These are phyloP conservation scores for Calliopsis andreniformis DNA, from an alignment of 1,140 invertebrate genomes.

Conservation along the genomic window DNA sequence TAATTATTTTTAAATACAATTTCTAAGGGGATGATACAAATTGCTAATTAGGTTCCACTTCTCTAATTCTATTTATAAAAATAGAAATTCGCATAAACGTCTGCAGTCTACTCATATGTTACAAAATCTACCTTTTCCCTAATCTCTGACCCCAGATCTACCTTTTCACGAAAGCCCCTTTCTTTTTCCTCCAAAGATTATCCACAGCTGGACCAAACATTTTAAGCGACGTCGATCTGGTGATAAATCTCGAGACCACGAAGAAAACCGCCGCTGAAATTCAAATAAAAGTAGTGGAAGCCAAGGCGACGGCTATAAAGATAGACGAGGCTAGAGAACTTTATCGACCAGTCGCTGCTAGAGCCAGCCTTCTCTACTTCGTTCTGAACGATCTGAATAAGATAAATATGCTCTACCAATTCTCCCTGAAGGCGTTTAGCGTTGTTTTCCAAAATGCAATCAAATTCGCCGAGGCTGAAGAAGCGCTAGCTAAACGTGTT, in stretches of 20 bases:
- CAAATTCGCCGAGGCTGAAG: slow-evolving; percentile 85
- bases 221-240: slow-evolving; percentile 93
- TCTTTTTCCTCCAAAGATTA: slow-evolving; percentile 81
- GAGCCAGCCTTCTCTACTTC: slow-evolving; percentile 96
- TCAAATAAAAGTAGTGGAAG: slow-evolving; percentile 91
- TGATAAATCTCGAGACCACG: slow-evolving; percentile 96
- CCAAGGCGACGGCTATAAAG: slow-evolving; percentile 91
- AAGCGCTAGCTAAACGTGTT: slow-evolving; percentile 88
- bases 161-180: too few relatives aligned
- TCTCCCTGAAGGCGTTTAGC: slow-evolving; percentile 97
- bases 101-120: too few relatives aligned
- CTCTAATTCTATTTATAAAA: too few relatives aligned
- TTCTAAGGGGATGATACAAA: too few relatives aligned
- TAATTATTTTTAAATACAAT: too few relatives aligned
- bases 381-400: slow-evolving; percentile 96
- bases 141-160: too few relatives aligned
- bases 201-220: slow-evolving; percentile 95
- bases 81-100: too few relatives aligned
- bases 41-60: too few relatives aligned
- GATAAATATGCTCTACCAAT: slow-evolving; percentile 98
- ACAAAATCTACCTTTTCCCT: too few relatives aligned
- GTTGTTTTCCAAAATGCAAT: slow-evolving; percentile 96
- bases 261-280: slow-evolving; percentile 96
- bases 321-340: slow-evolving; percentile 95
- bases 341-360: slow-evolving; percentile 91